Conservation (phyloP, 2,113 vertebrate species). For the Craseonycteris thonglongyai region DNA sequence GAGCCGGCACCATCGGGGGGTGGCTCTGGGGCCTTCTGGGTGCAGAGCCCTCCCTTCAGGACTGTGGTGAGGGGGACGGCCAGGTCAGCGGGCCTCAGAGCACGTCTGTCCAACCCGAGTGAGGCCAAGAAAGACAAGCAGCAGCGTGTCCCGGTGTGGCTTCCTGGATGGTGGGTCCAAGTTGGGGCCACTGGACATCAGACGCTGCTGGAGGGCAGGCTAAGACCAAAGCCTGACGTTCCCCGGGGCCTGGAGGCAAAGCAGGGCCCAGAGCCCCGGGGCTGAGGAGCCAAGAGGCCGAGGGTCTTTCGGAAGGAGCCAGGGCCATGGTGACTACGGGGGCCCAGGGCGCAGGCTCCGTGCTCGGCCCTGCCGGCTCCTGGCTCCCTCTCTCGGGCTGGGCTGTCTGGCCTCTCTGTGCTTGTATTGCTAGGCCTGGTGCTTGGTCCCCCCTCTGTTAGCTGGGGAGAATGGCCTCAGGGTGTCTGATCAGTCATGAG, state of each 20-base stretch:
- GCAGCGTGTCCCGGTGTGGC: fast-evolving
- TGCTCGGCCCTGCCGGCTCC: fast-evolving
- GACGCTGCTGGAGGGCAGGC: not conserved
- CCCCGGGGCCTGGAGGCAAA: fast-evolving
- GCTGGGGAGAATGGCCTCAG: not conserved
- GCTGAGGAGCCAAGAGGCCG: fast-evolving
- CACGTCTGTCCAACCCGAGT: fast-evolving
- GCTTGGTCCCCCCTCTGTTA: fast-evolving
- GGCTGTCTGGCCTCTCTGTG: not conserved
- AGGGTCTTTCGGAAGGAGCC: not conserved
- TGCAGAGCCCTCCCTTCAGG: not conserved
- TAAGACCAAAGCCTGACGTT: no score
- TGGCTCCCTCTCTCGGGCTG: not conserved
- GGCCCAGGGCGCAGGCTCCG: fast-evolving
- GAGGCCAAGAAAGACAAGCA: not conserved
- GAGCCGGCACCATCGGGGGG: fast-evolving
- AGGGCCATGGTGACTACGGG: fast-evolving
- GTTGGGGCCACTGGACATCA: fast-evolving
- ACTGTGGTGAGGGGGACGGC: fast-evolving
- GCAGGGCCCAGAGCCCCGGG: not conserved
- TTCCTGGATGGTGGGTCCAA: fast-evolving
- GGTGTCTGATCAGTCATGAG: no score
- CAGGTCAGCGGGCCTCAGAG: not conserved
- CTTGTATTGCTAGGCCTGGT: fast-evolving
- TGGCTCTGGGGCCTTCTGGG: no score